These are phyloP conservation scores for Tinea semifulvella DNA, from an alignment of 2,888 invertebrate species.

Conservation along the genomic window DNA sequence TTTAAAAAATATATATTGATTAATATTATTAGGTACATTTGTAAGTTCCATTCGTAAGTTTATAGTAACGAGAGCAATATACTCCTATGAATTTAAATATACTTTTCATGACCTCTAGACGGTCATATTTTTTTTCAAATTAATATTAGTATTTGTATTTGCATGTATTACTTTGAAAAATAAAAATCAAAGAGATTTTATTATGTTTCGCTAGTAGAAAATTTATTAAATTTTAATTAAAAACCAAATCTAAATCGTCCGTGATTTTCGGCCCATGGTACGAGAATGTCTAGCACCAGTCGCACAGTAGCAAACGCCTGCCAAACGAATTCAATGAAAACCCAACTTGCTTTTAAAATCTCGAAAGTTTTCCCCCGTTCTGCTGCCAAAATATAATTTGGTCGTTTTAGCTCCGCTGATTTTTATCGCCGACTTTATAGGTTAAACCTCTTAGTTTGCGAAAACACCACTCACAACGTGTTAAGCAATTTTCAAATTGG, in stretches of 20 bases:
- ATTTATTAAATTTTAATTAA: background rate
- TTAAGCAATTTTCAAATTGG: background rate
- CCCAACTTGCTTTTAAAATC: slow-evolving; percentile 14
- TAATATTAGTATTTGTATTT: too few species aligned
- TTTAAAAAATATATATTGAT: too few species aligned
- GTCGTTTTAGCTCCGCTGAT: slow-evolving; percentile 27
- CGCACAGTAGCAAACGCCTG: background rate
- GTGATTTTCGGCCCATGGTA: slow-evolving; percentile 1
- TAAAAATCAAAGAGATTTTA: too few species aligned
- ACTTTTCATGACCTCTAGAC: too few species aligned
- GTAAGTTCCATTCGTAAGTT: too few species aligned
- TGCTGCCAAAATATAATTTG: slow-evolving; percentile 18
- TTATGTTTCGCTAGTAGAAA: too few species aligned
- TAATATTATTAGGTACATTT: too few species aligned
- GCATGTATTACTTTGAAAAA: too few species aligned
- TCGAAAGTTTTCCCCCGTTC: slow-evolving; percentile 12
- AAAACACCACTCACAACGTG: background rate
- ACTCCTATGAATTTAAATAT: too few species aligned
- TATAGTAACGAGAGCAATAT: too few species aligned
- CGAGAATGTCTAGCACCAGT: background rate
- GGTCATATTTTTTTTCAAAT: too few species aligned
- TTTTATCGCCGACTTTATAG: slow-evolving; percentile 25
- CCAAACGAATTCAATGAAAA: slow-evolving; percentile 18
- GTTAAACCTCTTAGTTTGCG: slow-evolving; percentile 15
- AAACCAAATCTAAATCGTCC: background rate